Percentiles rank a stretch among this genome's conserved stretches.
These are phyloP conservation scores for Rhagium mordax DNA, from an alignment of 2,888 invertebrate species.

Conservation along the genomic window DNA sequence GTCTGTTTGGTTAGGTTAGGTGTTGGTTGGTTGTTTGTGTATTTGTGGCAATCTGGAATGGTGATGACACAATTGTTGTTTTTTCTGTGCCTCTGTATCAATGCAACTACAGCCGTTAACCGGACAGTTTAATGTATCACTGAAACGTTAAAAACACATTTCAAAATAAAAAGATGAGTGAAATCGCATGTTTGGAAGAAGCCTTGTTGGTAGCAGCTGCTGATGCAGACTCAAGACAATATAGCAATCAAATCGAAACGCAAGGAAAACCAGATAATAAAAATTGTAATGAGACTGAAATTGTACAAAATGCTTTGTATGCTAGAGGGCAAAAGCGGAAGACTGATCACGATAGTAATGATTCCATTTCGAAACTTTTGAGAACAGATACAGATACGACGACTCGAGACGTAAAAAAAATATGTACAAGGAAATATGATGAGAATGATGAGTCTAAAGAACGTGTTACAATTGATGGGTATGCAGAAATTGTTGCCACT, in stretches of 20 bases:
- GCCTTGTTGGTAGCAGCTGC: conserved; percentile 66
- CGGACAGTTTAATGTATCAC: not conserved
- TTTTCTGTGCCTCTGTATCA: too few relatives aligned
- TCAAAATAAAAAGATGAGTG: conserved; percentile 44
- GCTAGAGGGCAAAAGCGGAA: not conserved
- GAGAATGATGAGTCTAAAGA: conserved; percentile 44
- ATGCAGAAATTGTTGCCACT: conserved; percentile 82
- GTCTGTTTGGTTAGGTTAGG: too few relatives aligned
- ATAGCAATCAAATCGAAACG: conserved; percentile 51
- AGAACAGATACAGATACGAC: conserved; percentile 5
- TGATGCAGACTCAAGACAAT: conserved; percentile 64
- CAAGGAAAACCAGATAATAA: conserved; percentile 17
- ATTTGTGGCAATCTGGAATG: too few relatives aligned
- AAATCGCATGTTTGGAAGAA: conserved; percentile 64
- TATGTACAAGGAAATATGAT: conserved; percentile 31
- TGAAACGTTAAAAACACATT: not conserved
- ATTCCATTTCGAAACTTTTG: not conserved
- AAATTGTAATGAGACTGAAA: conserved; percentile 4
- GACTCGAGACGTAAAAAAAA: not conserved
- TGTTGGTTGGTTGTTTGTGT: too few relatives aligned
- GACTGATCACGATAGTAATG: not conserved
- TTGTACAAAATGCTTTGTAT: not conserved
- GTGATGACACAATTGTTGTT: too few relatives aligned
- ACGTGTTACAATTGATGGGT: conserved; percentile 61
- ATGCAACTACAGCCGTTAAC: too few relatives aligned